Conservation (phyloP, 2,888 invertebrate genomes). For the Nomada fabriciana region DNA sequence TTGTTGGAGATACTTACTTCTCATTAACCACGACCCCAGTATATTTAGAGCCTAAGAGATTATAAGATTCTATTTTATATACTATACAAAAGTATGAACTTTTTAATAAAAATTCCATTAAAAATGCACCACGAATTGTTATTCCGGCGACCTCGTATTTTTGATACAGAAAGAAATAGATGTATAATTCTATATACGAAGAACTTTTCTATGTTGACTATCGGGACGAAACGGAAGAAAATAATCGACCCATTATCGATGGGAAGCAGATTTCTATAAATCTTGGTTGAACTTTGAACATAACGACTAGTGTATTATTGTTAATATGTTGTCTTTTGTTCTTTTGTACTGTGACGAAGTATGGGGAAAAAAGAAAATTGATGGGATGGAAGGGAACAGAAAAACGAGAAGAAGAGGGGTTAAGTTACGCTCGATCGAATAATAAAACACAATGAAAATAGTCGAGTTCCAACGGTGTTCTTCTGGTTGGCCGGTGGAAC, state of each 20-base stretch:
- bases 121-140: too few species aligned
- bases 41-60: too few species aligned
- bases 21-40: too few species aligned
- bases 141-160: too few species aligned
- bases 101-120: too few species aligned
- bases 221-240: neutral
- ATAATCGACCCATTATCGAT: neutral
- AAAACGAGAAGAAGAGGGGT: constrained; percentile 55
- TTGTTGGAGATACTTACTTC: too few species aligned
- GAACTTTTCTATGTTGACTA: too few species aligned
- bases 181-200: too few species aligned
- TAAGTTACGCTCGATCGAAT: constrained; percentile 78
- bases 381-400: constrained; percentile 40
- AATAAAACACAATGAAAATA: constrained; percentile 79
- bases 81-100: too few species aligned
- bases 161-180: too few species aligned
- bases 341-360: constrained; percentile 38
- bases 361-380: constrained; percentile 55
- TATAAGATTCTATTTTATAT: too few species aligned
- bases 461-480: constrained; percentile 59
- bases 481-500: constrained; percentile 69
- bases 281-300: neutral
- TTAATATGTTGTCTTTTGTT: constrained; percentile 57
- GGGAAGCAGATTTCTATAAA: neutral
- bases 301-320: neutral